Conservation (phyloP, 2,888 invertebrate species). For the Agelastica alni region DNA sequence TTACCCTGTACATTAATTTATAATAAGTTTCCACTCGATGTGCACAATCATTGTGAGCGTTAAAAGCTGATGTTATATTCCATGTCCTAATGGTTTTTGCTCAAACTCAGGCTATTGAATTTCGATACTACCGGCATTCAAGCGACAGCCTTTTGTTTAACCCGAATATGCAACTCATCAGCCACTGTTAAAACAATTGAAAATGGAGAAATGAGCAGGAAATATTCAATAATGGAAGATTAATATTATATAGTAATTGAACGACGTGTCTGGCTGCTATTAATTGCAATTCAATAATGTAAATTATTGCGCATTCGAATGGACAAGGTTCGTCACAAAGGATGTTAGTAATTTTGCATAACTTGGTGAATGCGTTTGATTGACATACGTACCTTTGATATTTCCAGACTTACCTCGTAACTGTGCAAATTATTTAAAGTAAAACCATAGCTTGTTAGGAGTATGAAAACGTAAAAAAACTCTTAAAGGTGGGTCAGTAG, state of each 20-base stretch:
- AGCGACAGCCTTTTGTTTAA: neutral
- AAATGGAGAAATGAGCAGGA: constrained; percentile 18
- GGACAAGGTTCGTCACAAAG: constrained; percentile 27
- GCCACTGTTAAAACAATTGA: constrained; percentile 15
- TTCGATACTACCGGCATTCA: neutral
- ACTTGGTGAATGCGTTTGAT: constrained; percentile 34
- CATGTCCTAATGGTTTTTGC: neutral
- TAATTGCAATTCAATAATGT: constrained; percentile 26
- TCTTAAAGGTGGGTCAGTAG: too few species aligned
- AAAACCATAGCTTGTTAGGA: too few species aligned
- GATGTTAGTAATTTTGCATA: constrained; percentile 27
- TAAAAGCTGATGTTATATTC: neutral
- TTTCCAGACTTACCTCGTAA: too few species aligned
- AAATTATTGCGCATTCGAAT: constrained; percentile 29
- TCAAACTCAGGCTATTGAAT: neutral
- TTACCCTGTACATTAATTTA: too few species aligned
- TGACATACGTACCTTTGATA: too few species aligned
- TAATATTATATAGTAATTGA: constrained; percentile 24
- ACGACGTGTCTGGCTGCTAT: constrained; percentile 15
- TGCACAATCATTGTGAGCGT: neutral
- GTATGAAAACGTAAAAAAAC: too few species aligned
- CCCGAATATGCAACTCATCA: constrained; percentile 12
- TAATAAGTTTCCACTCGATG: neutral
- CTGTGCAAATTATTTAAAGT: too few species aligned
- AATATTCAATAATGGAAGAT: constrained; percentile 13